Evolutionary conservation across 2,113 vertebrate genomes (phyloP), one percentile per base, ranked within the genome.

Genomic region (Phalacrocorax aristotelis): DNA sequence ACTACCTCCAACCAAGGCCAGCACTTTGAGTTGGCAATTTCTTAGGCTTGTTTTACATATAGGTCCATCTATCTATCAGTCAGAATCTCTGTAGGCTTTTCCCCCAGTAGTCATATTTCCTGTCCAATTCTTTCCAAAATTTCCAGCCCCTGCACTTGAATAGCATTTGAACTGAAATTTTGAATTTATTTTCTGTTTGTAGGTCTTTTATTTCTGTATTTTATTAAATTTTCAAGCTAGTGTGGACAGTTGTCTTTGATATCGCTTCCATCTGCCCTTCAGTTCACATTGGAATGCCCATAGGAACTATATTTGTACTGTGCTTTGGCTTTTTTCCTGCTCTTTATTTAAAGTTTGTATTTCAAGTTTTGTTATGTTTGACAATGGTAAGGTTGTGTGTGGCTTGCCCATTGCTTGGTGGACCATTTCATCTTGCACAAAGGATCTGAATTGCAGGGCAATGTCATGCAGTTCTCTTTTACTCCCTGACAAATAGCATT

Each of bases 381-480:
- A 49, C 42, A 72, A 11, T 42, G 19, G 18, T 64, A 49, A 82
- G 29, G 3, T 84, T 87, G 38, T 84, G 65, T 95, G 74, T 96
- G 83, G 74, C 89, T 96, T 93, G 60, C 65, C 19, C 81, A 26
- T 82, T 71, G 83, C 94, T 91, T 38, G 32, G 48, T 75, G 52
- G 77, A 93, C 25, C 89, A 76, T 89, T 92, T 94, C 72, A 84
- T 87, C 48, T 94, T 97, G 96, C 95, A 96, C 95, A 96, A 97
- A 97, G 95, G 95, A 85, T 94, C 96, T 97, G 96, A 96, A 97
- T 96, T 94, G 40, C 34, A 76, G 65, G 36, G 49, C 70, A 34
- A 15, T 83, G 51, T 89, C 42, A 38, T 87, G 12, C 0, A 82
- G n/a, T 64, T 70, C 84, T 81, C 25, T 22, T 94, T 84, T 79